These are phyloP conservation scores for Clarias fuscus DNA, from an alignment of 2,797 vertebrate species.

Conservation along the genomic window DNA sequence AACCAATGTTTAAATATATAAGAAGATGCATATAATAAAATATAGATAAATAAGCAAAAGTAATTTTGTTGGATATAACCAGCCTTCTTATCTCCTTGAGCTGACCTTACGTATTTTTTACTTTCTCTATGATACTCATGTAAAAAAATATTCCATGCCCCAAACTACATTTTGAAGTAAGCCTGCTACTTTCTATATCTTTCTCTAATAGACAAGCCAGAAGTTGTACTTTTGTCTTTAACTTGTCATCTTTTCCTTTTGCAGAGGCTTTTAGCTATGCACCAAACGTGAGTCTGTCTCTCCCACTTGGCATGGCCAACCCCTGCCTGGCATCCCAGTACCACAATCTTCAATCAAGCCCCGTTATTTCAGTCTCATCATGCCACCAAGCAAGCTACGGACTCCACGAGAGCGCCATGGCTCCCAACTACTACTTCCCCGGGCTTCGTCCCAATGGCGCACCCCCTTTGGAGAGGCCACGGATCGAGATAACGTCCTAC, in stretches of 20 bases:
- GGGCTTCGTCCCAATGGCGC: slow-evolving; percentile 75
- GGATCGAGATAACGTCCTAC: slow-evolving; percentile 86
- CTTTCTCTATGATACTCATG: background rate
- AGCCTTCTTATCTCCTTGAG: slow-evolving; percentile 2
- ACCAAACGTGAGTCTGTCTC: slow-evolving; percentile 71
- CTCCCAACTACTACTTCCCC: slow-evolving; percentile 74
- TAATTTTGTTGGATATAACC: background rate
- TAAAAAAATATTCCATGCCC: background rate
- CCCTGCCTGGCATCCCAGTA: slow-evolving; percentile 76
- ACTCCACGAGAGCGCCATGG: slow-evolving; percentile 68
- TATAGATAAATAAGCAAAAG: background rate
- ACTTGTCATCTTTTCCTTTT: slow-evolving; percentile 41
- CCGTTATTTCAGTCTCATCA: slow-evolving; percentile 72
- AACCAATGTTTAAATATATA: background rate
- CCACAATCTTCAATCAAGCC: slow-evolving; percentile 78
- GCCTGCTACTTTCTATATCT: background rate
- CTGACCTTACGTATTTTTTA: background rate
- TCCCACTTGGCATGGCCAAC: slow-evolving; percentile 76
- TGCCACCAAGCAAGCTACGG: slow-evolving; percentile 75
- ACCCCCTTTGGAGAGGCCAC: slow-evolving; percentile 79
- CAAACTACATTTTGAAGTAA: background rate
- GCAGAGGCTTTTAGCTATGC: slow-evolving; percentile 83
- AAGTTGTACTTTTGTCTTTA: background rate
- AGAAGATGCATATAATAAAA: background rate
- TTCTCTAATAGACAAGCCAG: background rate